These are phyloP conservation scores for Mus spicilegus DNA, from an alignment of 2,113 vertebrate genomes.

Conservation along the genomic window DNA sequence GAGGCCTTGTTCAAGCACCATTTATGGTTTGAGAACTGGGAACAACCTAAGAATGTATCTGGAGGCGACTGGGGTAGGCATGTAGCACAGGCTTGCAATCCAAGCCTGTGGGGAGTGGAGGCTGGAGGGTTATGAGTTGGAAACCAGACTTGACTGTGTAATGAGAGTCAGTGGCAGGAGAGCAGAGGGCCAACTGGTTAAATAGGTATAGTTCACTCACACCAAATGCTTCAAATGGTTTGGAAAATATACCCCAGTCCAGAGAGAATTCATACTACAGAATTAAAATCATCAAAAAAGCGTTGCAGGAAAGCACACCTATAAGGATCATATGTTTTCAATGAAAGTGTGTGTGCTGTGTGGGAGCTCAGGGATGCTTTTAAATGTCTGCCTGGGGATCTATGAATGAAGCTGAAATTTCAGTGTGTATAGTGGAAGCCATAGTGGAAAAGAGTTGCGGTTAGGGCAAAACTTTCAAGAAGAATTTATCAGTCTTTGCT, in stretches of 20 bases:
- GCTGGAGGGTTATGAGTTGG: not conserved
- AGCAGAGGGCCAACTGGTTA: not conserved
- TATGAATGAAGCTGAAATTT: not conserved
- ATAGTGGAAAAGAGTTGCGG: not conserved
- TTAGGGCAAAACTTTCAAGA: not conserved
- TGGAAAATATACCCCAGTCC: not conserved
- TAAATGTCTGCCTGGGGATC: not conserved
- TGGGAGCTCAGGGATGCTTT: not conserved
- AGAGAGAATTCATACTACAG: not conserved
- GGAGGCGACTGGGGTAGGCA: not conserved
- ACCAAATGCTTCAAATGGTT: not conserved
- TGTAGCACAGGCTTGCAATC: not conserved
- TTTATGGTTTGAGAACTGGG: not conserved
- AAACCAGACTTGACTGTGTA: not conserved
- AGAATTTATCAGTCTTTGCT: constrained; percentile 7
- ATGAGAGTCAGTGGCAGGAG: not conserved
- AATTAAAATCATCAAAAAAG: not conserved
- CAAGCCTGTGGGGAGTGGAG: not conserved
- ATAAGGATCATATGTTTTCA: not conserved
- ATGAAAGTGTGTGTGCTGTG: not conserved
- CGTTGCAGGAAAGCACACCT: not conserved
- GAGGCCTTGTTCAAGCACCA: not conserved
- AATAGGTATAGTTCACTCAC: not conserved
- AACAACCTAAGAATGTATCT: not conserved
- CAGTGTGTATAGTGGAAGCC: not conserved